Evolutionary conservation across 2,113 vertebrate genomes (phyloP).

Genomic region (Pleuronectes platessa): DNA sequence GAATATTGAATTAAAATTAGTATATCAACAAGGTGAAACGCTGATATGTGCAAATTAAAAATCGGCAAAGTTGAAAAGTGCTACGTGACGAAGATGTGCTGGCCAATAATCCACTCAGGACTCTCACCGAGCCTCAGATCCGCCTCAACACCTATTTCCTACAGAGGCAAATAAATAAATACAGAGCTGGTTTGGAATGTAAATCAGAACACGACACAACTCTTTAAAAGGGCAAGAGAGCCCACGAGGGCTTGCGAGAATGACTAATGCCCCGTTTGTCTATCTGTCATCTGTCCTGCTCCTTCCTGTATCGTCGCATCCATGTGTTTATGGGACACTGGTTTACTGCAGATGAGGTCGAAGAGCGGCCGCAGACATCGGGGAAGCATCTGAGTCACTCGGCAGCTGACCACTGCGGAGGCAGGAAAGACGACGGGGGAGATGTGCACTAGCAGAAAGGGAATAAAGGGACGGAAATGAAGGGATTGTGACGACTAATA

Average conservation of each 20-base stretch:
- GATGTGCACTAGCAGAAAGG: not conserved
- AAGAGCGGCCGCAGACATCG: conserved; percentile 21
- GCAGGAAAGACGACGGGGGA: not conserved
- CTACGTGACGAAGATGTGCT: conserved; percentile 10
- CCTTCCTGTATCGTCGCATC: not conserved
- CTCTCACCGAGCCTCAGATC: not conserved
- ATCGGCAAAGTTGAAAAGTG: not conserved
- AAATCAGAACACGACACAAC: conserved; percentile 34
- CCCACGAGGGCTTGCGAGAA: conserved; percentile 31
- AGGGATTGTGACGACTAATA: not conserved
- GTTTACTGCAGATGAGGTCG: conserved; percentile 13
- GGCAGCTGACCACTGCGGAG: conserved; percentile 25
- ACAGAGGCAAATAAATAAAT: not conserved
- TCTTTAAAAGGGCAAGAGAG: conserved; percentile 45
- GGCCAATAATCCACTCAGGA: conserved; percentile 18
- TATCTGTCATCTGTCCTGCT: conserved; percentile 27
- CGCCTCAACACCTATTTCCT: conserved; percentile 18
- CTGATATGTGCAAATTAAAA: not conserved
- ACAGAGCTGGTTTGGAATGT: conserved; percentile 25
- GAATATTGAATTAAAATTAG: not conserved
- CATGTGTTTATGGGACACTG: not conserved
- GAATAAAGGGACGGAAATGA: not conserved
- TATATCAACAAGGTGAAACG: not conserved
- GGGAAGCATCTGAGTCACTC: conserved; percentile 38
- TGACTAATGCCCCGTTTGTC: conserved; percentile 37